Conservation (phyloP, 37 sponge, comb jelly and placozoan species). For the Chondrosia reniformis region DNA sequence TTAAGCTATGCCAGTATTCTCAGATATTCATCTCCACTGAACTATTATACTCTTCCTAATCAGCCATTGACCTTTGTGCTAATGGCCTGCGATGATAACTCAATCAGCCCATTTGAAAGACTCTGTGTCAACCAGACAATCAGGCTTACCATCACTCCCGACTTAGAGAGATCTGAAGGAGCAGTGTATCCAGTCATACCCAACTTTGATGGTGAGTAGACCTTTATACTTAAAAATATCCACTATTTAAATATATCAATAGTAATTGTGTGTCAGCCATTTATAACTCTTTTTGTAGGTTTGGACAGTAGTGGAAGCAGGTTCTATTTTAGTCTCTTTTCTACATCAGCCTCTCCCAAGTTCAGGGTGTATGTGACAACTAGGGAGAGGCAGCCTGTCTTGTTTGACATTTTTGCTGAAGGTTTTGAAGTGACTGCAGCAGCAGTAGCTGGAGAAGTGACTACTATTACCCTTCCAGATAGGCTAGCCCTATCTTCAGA, state of each 20-base stretch:
- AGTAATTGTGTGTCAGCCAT: no score
- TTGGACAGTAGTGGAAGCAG: background rate
- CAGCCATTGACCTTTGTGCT: conserved; percentile 38
- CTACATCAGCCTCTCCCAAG: background rate
- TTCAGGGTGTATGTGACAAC: background rate
- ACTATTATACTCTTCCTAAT: conserved; percentile 29
- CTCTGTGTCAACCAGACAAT: conserved; percentile 58
- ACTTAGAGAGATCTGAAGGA: background rate
- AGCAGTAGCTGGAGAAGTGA: conserved; percentile 3
- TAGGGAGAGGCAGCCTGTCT: conserved; percentile 4
- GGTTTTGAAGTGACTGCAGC: background rate
- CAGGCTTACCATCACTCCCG: conserved; percentile 28
- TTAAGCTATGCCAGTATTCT: conserved; percentile 49
- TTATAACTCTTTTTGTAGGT: no score
- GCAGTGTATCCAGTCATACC: background rate
- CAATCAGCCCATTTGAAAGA: background rate
- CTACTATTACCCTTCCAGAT: background rate
- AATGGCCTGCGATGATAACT: conserved; percentile 67
- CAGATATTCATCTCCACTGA: conserved; percentile 36
- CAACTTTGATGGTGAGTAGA: background rate
- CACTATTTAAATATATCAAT: no score
- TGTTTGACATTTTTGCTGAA: background rate
- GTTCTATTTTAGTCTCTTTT: background rate
- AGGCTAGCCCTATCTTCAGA: background rate
- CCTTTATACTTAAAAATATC: no score